Evolutionary conservation across 2,797 vertebrate species (phyloP).

Genomic region (Enteromius thamalakanensis): DNA sequence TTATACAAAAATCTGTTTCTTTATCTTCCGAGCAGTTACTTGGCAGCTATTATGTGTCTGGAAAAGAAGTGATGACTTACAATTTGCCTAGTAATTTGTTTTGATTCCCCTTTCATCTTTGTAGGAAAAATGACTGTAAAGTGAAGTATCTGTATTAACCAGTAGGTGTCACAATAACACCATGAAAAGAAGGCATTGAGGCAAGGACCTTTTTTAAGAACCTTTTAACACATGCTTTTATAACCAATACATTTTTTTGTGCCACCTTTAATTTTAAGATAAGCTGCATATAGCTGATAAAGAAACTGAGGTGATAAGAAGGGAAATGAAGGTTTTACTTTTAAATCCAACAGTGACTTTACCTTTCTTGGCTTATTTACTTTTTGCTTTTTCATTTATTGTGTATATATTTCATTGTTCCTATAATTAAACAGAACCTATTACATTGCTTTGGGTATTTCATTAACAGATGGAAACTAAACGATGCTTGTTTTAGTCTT

Average conservation of each 20-base stretch:
- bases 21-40: not conserved
- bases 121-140: not conserved
- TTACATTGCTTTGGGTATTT: constrained; percentile 16
- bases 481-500: not conserved
- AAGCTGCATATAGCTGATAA: constrained; percentile 9
- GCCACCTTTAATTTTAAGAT: constrained; percentile 39
- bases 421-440: constrained; percentile 49
- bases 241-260: constrained; percentile 36
- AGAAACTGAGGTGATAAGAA: constrained; percentile 10
- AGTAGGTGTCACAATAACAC: constrained; percentile 71
- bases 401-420: constrained; percentile 9
- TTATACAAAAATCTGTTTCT: not conserved
- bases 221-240: constrained; percentile 28
- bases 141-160: constrained; percentile 49
- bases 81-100: not conserved
- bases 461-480: constrained; percentile 19
- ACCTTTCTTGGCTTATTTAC: constrained; percentile 11
- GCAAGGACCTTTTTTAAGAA: constrained; percentile 38
- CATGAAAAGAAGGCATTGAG: constrained; percentile 35
- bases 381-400: constrained; percentile 23
- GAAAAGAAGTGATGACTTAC: not conserved
- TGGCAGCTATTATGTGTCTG: not conserved
- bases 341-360: constrained; percentile 12
- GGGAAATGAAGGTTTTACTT: not conserved
- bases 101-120: not conserved